Evolutionary conservation across 1,140 invertebrate species (phyloP).

Genomic region (Lutraria rhynchaena): DNA sequence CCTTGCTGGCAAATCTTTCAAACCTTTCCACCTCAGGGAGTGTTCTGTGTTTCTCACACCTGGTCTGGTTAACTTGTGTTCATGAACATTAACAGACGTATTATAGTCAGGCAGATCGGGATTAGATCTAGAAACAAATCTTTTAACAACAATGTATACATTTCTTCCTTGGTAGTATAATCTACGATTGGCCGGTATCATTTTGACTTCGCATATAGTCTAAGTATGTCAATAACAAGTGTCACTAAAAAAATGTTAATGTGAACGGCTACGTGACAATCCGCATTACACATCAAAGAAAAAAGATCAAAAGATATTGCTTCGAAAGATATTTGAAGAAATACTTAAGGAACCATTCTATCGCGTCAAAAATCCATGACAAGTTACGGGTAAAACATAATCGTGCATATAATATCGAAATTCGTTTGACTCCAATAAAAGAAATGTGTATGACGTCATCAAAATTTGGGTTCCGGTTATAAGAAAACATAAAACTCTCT

Average conservation of each 20-base stretch:
- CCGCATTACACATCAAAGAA: no score
- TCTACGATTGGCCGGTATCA: not conserved
- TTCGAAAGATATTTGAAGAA: not conserved
- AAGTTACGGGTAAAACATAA: not conserved
- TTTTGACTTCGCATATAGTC: not conserved
- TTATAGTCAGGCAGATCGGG: slow-evolving; percentile 71
- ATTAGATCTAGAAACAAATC: not conserved
- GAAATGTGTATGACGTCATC: slow-evolving; percentile 13
- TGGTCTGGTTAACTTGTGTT: slow-evolving; percentile 61
- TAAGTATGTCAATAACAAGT: not conserved
- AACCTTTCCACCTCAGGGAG: slow-evolving; percentile 60
- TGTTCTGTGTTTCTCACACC: not conserved
- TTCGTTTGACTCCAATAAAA: not conserved
- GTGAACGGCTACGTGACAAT: not conserved
- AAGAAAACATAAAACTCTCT: no score
- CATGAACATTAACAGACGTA: slow-evolving; percentile 65
- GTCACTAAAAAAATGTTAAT: not conserved
- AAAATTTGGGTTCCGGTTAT: not conserved
- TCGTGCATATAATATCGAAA: not conserved
- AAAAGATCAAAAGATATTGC: not conserved
- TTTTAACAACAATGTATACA: not conserved
- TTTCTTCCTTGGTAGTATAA: not conserved
- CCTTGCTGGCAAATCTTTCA: slow-evolving; percentile 61
- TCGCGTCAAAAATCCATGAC: not conserved
- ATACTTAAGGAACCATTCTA: not conserved